Percentiles rank a stretch among this genome's conserved stretches.
These are phyloP conservation scores for Luperina testacea DNA, from an alignment of 2,888 invertebrate genomes.

Conservation along the genomic window DNA sequence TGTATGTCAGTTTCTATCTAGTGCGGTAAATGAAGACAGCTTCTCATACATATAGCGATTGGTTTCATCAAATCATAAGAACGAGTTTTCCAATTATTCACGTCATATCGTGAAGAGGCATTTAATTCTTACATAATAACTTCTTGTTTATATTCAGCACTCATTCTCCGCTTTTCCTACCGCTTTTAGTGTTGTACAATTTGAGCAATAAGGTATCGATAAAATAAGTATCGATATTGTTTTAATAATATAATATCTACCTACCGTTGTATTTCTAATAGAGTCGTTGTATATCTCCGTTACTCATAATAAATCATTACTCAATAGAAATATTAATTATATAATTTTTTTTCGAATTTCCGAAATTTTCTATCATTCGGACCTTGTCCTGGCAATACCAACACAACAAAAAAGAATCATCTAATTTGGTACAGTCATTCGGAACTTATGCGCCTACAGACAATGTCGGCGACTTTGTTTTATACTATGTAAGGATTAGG, in stretches of 20 bases:
- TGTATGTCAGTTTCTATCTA: constrained; percentile 17
- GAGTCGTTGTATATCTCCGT: neutral
- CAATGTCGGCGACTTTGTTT: too few species aligned
- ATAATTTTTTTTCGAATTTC: too few species aligned
- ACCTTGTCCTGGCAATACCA: too few species aligned
- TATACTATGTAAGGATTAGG: too few species aligned
- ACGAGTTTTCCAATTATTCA: constrained; percentile 6
- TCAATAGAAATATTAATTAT: constrained; percentile 11
- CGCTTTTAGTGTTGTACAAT: constrained; percentile 41
- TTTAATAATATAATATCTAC: neutral
- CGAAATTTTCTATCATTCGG: too few species aligned
- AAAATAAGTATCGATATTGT: constrained; percentile 9
- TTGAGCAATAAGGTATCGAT: constrained; percentile 35
- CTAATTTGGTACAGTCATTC: too few species aligned
- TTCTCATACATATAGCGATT: constrained; percentile 1
- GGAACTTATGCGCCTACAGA: too few species aligned
- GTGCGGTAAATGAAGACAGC: neutral
- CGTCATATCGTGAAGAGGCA: constrained; percentile 10
- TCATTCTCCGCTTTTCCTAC: constrained; percentile 67
- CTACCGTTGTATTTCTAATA: neutral
- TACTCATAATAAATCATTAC: constrained; percentile 19
- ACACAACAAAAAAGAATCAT: too few species aligned
- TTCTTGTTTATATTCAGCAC: constrained; percentile 72
- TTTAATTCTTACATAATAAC: constrained; percentile 58
- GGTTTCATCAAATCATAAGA: constrained; percentile 16